These are phyloP conservation scores for Rhea pennata DNA, from an alignment of 2,113 vertebrate species.

Conservation along the genomic window DNA sequence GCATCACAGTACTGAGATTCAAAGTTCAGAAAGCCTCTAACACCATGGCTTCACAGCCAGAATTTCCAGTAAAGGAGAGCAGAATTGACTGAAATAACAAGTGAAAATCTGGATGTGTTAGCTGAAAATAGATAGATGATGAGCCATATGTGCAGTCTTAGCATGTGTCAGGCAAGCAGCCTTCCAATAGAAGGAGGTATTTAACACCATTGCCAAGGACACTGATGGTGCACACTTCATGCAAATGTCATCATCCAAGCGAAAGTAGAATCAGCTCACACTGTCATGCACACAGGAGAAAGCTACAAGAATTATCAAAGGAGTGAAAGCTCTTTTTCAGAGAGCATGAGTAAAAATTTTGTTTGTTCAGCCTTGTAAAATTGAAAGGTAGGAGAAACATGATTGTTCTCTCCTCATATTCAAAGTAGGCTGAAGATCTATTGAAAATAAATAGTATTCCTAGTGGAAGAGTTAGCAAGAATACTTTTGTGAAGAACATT, in stretches of 20 bases:
- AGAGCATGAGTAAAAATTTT: background rate
- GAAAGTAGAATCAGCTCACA: background rate
- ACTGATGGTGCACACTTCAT: background rate
- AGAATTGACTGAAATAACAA: background rate
- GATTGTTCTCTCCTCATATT: no score
- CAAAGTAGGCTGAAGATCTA: background rate
- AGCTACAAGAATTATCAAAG: no score
- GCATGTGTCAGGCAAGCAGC: background rate
- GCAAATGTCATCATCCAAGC: no score
- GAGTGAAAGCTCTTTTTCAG: background rate
- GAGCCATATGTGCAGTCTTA: background rate
- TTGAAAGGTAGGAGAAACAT: background rate
- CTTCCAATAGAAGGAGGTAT: background rate
- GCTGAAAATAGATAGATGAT: background rate
- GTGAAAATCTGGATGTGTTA: background rate
- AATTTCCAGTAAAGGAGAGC: background rate
- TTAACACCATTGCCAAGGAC: background rate
- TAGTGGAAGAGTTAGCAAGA: background rate
- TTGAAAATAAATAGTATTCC: background rate
- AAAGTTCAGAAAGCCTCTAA: background rate
- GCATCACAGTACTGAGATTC: background rate
- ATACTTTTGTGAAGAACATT: background rate
- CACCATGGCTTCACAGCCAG: background rate
- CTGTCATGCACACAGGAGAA: background rate
- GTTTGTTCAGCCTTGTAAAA: background rate